Base-by-base conservation (phyloP, 2,888 invertebrate species). In the Gasteruption jaculator region DNA sequence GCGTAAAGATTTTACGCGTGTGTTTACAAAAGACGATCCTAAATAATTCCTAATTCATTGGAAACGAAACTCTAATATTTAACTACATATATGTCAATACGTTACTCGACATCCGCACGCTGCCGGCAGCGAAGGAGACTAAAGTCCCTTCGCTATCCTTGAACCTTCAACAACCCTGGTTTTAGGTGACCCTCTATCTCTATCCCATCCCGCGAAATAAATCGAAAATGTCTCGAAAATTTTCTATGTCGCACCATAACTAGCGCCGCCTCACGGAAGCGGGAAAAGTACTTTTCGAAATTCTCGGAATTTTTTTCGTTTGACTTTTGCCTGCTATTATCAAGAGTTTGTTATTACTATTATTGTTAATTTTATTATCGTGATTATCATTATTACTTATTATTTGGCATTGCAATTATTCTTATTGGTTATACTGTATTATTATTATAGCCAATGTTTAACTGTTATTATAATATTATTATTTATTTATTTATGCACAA, bases 81-180 rank as follows among this genome's bases (percentile, higher is more conserved):
- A n/a, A n/a, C n/a, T n/a, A n/a, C n/a, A n/a, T n/a, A n/a, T n/a
- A n/a, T n/a, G n/a, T n/a, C n/a, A n/a, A n/a, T n/a, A n/a, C n/a
- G n/a, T n/a, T n/a, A n/a, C n/a, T n/a, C n/a, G n/a, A 40, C 55
- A 50, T 60, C 56, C 57, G 52, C 57, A 59, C 63, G 60, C 63
- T 58, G 63, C 64, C 64, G 61, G 63, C 62, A 64, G 64, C 63
- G 63, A 61, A 53, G 56, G 58, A 55, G 58, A 64, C 62, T 59
- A 56, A 48, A 51, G 37, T 20, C 15, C 12, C 12, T 7, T 15
- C 21, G 22, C 22, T 16, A 18, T 12, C 26, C 38, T 22, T 24
- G 35, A 41, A 34, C 19, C 29, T 41, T 37, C 41, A 38, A 46
- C 40, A 38, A 43, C 42, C 41, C 31, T 14, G 24, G n/a, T 27